Base-by-base conservation (phyloP, 35 echinoderm and acorn worm species). In the Strongylocentrotus purpuratus region DNA sequence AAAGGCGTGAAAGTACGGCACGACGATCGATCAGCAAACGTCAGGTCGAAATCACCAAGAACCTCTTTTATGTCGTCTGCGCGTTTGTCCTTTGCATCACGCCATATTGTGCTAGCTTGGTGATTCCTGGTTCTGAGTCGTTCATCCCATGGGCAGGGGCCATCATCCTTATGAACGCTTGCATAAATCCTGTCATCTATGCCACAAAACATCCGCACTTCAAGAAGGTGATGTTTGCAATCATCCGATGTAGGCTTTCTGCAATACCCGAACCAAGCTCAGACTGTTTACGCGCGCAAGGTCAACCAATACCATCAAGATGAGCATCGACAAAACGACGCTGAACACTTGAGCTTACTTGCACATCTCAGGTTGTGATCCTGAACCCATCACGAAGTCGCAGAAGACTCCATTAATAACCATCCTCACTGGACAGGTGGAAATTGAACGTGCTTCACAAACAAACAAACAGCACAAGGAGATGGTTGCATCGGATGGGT, bases 151-250 rank as follows among this genome's bases (percentile, higher is more conserved):
- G 97, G 95, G 96, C 96, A 3, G 98, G 95, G 31, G 95, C 97
- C 0, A 48, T 99, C 31, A 97, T 99, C 94, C 94, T 99, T 9
- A 87, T 92, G 28, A 99, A 99, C 95, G 95, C 94, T 15, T 97
- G 96, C 59, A 96, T 99, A 25, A 99, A 99, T 86, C 98, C 98
- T 0, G 55, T 97, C 46, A 97, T 99, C 46, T 99, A 97, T 35
- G 97, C 95, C 52, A 99, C 98, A 46, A 99, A 99, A 86, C 98
- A 99, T 89, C 97, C 98, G 32, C 95, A 96, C 85, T 99, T 99
- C 33, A 99, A 95, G 88, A 94, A 87, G 22, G 98, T 99, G 3
- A 97, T 99, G 94, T 50, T 88, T n/a, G 94, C 96, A 4, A 99
- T 99, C 71, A 88, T 98, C 45, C 48, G 94, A 20, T 97, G 96